Evolutionary conservation across 2,888 invertebrate genomes (phyloP).

Genomic region (Diogma glabrata): DNA sequence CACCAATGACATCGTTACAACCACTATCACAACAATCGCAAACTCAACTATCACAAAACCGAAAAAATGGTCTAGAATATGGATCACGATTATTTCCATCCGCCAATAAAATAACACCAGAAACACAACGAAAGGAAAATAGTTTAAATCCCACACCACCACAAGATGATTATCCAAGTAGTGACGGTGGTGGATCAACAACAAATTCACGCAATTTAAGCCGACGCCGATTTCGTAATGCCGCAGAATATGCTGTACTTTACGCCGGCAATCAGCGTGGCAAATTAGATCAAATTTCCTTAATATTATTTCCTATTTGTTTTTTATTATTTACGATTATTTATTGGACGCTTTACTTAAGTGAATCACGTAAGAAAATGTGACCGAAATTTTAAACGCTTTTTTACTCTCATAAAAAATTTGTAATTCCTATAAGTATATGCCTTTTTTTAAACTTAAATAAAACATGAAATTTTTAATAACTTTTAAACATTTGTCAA

Average conservation of each 20-base stretch:
- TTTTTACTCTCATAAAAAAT: too few species aligned
- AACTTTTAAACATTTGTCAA: too few species aligned
- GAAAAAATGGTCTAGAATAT: slow-evolving; percentile 24
- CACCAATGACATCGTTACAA: slow-evolving; percentile 7
- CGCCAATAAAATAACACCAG: slow-evolving; percentile 22
- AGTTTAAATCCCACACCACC: background rate
- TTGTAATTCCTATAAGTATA: too few species aligned
- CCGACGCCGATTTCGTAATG: slow-evolving; percentile 29
- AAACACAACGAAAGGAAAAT: slow-evolving; percentile 15
- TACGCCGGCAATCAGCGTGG: slow-evolving; percentile 52
- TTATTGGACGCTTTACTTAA: slow-evolving; percentile 51
- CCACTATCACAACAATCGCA: slow-evolving; percentile 16
- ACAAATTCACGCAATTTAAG: background rate
- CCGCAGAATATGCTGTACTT: slow-evolving; percentile 43
- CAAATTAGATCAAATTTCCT: slow-evolving; percentile 45
- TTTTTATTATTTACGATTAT: slow-evolving; percentile 45
- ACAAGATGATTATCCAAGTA: slow-evolving; percentile 3
- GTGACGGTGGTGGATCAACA: background rate
- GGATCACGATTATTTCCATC: slow-evolving; percentile 20
- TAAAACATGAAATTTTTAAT: too few species aligned
- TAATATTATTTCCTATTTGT: slow-evolving; percentile 47
- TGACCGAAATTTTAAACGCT: slow-evolving; percentile 19
- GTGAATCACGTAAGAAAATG: slow-evolving; percentile 37
- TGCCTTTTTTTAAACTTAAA: too few species aligned
- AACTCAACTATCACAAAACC: too few species aligned